phyloP scores from a whole-genome alignment of 2,113 vertebrate species.

The Tricholaema leucomelas region DNA sequence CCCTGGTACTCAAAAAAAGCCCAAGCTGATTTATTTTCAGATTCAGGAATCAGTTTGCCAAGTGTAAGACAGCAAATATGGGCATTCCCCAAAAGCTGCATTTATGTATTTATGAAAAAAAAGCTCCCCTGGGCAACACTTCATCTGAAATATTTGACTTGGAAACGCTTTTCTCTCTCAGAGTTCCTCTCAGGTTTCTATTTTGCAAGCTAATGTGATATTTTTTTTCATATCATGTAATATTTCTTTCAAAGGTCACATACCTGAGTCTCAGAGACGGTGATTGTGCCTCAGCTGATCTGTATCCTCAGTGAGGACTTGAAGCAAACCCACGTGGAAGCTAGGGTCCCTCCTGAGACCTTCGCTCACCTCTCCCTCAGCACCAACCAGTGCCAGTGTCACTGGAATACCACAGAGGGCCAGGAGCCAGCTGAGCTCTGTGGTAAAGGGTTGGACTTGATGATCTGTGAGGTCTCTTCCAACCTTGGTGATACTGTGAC shows the following conservation, averaged over 20 bases:
- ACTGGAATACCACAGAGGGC: too few species aligned
- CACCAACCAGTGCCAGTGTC: not conserved
- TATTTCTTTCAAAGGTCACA: not conserved
- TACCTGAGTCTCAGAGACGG: slow-evolving; percentile 86
- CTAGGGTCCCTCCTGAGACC: not conserved
- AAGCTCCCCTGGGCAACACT: slow-evolving; percentile 10
- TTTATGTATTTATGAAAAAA: slow-evolving; percentile 54
- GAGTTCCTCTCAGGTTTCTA: not conserved
- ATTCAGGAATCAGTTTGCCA: not conserved
- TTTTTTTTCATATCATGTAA: not conserved
- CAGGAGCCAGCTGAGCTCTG: too few species aligned
- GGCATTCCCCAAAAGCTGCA: slow-evolving; percentile 52
- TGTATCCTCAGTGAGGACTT: slow-evolving; percentile 94
- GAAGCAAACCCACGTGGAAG: not conserved
- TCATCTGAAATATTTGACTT: slow-evolving; percentile 51
- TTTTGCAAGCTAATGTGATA: not conserved
- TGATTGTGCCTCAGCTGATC: slow-evolving; percentile 95
- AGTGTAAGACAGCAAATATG: slow-evolving; percentile 34
- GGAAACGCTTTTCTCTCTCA: slow-evolving; percentile 41
- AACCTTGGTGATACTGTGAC: too few species aligned
- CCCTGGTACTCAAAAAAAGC: not conserved
- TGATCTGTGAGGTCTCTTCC: too few species aligned
- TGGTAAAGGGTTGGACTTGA: too few species aligned
- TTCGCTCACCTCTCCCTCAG: not conserved
- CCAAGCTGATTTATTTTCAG: slow-evolving; percentile 35